Conservation (phyloP, 2,797 vertebrate species). For the Holocentrus rufus region DNA sequence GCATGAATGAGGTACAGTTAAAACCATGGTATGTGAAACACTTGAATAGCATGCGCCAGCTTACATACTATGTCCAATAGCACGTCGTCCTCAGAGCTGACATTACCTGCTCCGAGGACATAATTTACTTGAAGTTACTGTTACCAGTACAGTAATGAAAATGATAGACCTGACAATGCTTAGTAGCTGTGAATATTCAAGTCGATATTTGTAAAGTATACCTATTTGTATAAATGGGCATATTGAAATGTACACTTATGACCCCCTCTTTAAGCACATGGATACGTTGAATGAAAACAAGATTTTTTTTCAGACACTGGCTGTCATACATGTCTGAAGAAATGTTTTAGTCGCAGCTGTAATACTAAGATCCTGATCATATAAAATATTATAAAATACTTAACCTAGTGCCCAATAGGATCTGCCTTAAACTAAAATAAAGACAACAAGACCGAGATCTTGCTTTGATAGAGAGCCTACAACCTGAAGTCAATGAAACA, state of each 20-base stretch:
- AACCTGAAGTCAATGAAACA: constrained; percentile 10
- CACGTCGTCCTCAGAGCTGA: constrained; percentile 40
- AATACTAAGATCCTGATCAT: constrained; percentile 42
- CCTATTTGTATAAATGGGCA: constrained; percentile 51
- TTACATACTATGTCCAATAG: constrained; percentile 12
- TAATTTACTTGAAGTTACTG: constrained; percentile 28
- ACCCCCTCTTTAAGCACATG: constrained; percentile 40
- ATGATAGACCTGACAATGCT: constrained; percentile 55
- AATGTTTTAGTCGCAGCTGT: constrained; percentile 16
- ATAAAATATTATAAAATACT: constrained; percentile 38
- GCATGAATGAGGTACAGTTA: constrained; percentile 67
- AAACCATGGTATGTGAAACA: constrained; percentile 23
- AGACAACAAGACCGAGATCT: constrained; percentile 11
- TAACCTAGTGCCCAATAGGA: constrained; percentile 31
- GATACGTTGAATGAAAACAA: constrained; percentile 39
- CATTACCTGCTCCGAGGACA: constrained; percentile 25
- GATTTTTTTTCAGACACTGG: constrained; percentile 26
- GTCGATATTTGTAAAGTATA: constrained; percentile 60
- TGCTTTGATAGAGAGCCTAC: constrained; percentile 10
- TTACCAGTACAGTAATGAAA: constrained; percentile 55
- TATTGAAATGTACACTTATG: constrained; percentile 65
- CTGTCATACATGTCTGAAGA: constrained; percentile 37
- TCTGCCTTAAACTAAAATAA: constrained; percentile 34
- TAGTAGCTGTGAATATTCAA: constrained; percentile 49
- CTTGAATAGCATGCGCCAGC: constrained; percentile 38